phyloP scores from a whole-genome alignment of 64 coral and sea anemone species.

The Montipora cactus region DNA sequence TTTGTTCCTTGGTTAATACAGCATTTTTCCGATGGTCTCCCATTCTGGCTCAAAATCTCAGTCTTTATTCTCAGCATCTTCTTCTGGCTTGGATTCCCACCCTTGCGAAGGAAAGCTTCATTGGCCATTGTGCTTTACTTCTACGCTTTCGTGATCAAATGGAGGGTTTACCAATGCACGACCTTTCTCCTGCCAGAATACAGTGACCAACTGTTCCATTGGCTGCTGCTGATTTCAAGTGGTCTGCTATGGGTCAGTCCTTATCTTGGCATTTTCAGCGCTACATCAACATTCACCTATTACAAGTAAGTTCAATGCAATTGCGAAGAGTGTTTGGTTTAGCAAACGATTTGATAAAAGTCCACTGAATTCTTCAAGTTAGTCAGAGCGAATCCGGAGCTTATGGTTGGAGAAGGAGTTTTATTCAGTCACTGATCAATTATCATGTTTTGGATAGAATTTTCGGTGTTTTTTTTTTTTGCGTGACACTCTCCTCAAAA shows the following conservation, averaged over 20 bases:
- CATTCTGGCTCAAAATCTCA: conserved; percentile 20
- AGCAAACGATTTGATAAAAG: too few relatives aligned
- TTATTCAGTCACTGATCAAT: too few relatives aligned
- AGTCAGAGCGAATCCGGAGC: too few relatives aligned
- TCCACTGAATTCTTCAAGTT: too few relatives aligned
- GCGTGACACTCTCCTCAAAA: too few relatives aligned
- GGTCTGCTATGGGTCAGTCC: conserved; percentile 51
- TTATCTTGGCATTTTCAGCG: conserved; percentile 60
- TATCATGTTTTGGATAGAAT: too few relatives aligned
- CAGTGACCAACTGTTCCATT: conserved; percentile 25
- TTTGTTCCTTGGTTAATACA: conserved; percentile 67
- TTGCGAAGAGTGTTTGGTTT: too few relatives aligned
- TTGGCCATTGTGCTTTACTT: conserved; percentile 55
- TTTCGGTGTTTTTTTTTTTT: too few relatives aligned
- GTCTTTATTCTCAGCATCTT: conserved; percentile 53
- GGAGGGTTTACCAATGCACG: conserved; percentile 57
- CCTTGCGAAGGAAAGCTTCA: conserved; percentile 25
- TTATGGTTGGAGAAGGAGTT: too few relatives aligned
- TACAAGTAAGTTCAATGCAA: conserved; percentile 42
- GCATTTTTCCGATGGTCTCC: conserved; percentile 47
- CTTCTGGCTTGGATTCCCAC: conserved; percentile 73
- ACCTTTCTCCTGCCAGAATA: not conserved
- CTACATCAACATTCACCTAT: conserved; percentile 43
- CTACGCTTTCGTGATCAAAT: conserved; percentile 64
- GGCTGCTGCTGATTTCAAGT: conserved; percentile 32